Base-by-base conservation (phyloP, 2,797 vertebrate genomes). In the Cryptoblepharus egeriae region DNA sequence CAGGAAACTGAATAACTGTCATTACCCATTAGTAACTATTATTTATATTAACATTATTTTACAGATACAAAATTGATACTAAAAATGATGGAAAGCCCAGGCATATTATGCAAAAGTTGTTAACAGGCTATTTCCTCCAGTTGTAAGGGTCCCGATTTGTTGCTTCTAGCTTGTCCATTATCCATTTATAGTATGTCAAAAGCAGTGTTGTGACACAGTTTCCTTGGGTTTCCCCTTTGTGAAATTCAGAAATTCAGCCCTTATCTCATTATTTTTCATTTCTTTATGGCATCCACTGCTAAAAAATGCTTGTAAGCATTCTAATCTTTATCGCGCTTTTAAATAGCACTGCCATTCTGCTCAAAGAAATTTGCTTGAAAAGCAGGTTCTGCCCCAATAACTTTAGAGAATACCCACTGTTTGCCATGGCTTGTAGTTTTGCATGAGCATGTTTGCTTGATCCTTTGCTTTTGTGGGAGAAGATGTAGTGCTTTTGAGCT, bases 201-300 rank as follows among this genome's bases (percentile, higher is more conserved):
- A 87, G 55, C 74, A 74, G 79, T 87, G 87, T 91, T 84, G 86
- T 89, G 87, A 87, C 82, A 2, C 26, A 84, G 89, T 86, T 87
- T 85, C 75, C 74, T 82, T 35, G 12, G 82, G 67, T 39, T 0
- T 58, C 81, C 0, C 49, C 60, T 79, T 28, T 87, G 24, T 1
- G 80, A 87, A 86, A n/a, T n/a, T 93, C 89, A 91, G 83, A 80
- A 83, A 84, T 85, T 88, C 85, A 79, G 85, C 75, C 65, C 90
- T n/a, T 73, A 35, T 91, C 88, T 80, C 0, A 0, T n/a, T 32
- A 35, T 71, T 57, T 55, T 86, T 86, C 78, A 18, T 26, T 83
- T 60, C 79, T 79, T 37, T 71, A 16, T 3, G 3, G n/a, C 69
- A 70, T n/a, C 22, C 28, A 0, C 1, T 76, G 58, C 68, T 80